A percentile compares a stretch with the other conserved stretches of the same genome.
Conservation (phyloP, 2,888 invertebrate genomes). For the Branchinecta sandiegonensis region DNA sequence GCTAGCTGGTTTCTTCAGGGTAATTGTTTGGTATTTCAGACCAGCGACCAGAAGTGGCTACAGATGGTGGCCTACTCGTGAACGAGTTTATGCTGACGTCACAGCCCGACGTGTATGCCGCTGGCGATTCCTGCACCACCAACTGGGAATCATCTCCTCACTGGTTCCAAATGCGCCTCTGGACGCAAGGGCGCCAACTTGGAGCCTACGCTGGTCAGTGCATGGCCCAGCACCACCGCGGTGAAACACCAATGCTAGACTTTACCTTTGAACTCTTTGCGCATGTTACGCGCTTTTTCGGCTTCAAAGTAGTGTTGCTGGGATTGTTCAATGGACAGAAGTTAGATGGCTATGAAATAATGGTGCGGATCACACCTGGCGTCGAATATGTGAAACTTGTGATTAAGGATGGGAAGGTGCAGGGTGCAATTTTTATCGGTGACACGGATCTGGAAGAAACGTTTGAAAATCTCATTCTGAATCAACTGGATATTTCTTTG, state of each 20-base stretch:
- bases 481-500: conserved; percentile 72
- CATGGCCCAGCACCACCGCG: conserved; percentile 51
- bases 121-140: conserved; percentile 85
- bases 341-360: conserved; percentile 64
- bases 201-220: conserved; percentile 82
- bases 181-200: conserved; percentile 98
- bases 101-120: conserved; percentile 65
- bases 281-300: conserved; percentile 89
- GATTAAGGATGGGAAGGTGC: conserved; percentile 61
- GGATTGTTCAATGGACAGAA: conserved; percentile 89
- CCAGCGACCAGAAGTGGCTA: conserved; percentile 28
- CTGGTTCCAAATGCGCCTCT: conserved; percentile 81
- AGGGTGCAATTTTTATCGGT: conserved; percentile 89
- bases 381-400: conserved; percentile 63
- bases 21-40: no score
- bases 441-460: conserved; percentile 96
- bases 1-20: no score
- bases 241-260: conserved; percentile 51
- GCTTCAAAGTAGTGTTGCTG: conserved; percentile 75
- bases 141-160: conserved; percentile 57
- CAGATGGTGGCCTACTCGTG: conserved; percentile 70
- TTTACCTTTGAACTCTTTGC: conserved; percentile 96
- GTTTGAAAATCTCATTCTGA: conserved; percentile 91
- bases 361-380: conserved; percentile 55
- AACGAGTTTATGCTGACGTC: conserved; percentile 73